Evolutionary conservation across 2,888 invertebrate genomes (phyloP).

Genomic region (Apodemia zela): DNA sequence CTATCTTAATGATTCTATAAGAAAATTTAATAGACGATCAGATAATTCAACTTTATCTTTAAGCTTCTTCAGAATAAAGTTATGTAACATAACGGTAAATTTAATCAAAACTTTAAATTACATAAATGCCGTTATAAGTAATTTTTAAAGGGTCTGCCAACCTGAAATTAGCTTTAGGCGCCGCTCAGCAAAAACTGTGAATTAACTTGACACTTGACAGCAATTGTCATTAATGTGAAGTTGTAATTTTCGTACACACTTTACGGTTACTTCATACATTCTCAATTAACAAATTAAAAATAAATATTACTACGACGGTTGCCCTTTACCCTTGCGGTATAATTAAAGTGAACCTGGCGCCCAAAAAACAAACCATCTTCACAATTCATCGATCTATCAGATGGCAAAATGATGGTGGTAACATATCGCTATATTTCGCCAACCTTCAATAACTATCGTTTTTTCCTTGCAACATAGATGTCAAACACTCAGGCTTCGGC

Average conservation of each 20-base stretch:
- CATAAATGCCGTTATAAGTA: slow-evolving; percentile 2
- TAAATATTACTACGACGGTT: no score
- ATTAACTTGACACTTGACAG: slow-evolving; percentile 6
- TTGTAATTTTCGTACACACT: slow-evolving; percentile 2
- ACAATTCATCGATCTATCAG: no score
- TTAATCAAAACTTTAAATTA: slow-evolving; percentile 10
- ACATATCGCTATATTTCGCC: no score
- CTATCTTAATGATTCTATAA: not conserved
- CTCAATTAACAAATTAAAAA: not conserved
- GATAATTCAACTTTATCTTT: not conserved
- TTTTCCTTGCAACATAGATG: no score
- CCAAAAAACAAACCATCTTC: no score
- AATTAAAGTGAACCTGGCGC: no score
- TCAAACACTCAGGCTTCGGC: no score
- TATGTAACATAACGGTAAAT: slow-evolving; percentile 6
- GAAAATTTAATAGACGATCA: slow-evolving; percentile 1
- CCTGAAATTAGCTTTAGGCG: not conserved
- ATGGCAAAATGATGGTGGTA: no score
- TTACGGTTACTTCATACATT: not conserved
- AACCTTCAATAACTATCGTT: no score
- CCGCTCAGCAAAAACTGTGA: slow-evolving; percentile 2
- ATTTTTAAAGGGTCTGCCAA: not conserved
- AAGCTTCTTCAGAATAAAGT: not conserved
- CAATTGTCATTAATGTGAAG: slow-evolving; percentile 6
- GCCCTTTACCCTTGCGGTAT: no score